Base-by-base conservation (phyloP, 2,113 vertebrate genomes). In the Indicator indicator region DNA sequence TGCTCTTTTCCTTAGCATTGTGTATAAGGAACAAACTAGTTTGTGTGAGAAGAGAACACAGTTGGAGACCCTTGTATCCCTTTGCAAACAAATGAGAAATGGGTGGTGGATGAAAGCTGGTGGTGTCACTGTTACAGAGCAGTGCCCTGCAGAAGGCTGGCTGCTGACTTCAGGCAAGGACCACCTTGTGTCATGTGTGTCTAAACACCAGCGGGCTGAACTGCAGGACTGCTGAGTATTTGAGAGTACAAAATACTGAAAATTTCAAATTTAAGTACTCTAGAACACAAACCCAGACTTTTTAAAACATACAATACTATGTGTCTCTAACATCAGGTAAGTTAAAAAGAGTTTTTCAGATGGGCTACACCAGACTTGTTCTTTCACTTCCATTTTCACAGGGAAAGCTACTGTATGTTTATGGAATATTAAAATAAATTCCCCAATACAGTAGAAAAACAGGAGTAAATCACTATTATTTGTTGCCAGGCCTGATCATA, bases 161-260 rank as follows among this genome's bases (percentile, higher is more conserved):
- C 23, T 23, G 71, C 26, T 52, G 6, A 11, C 52, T 70, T 27
- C 42, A 56, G 68, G 33, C 59, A 42, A 20, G 63, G 36, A 67
- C n/a, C 28, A 12, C 32, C 56, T 9, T n/a, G 9, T 36, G n/a
- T 16, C 59, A 71, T 4, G 0, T 7, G 1, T 1, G 3, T 28
- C 84, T 52, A 11, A 72, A 58, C 11, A 50, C n/a, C 21, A 44
- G 30, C 13, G 44, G 64, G 23, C 30, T 23, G 9, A 62, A 69
- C 11, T 13, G 17, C 63, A 82, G 74, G 33, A 26, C 52, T 33
- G 58, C 27, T 32, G 5, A 50, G 42, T 4, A 13, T 8, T 46
- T 30, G 70, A 5, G 8, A 92, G 84, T 17, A 28, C 30, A 32
- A 59, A 59, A n/a, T 20, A 58, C 18, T 30, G 48, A 26, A 52